Evolutionary conservation across 2,797 vertebrate species (phyloP).

Genomic region (Notoglanidium macrostoma): DNA sequence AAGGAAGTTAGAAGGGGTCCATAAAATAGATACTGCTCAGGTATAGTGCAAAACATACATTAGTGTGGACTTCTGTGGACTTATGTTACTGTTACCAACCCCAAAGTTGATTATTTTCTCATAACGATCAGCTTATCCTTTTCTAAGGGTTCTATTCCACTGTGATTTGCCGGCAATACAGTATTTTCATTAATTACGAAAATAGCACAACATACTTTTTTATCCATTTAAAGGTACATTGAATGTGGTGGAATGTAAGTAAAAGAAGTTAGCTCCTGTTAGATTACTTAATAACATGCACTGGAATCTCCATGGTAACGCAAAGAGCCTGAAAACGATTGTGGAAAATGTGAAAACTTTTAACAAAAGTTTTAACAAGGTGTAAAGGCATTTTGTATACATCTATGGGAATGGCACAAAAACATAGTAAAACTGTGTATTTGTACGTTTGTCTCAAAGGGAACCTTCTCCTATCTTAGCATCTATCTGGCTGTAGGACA

Average conservation of each 20-base stretch:
- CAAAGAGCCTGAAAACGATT: too few species aligned
- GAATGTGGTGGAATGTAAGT: neutral
- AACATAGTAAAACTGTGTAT: too few species aligned
- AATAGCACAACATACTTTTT: neutral
- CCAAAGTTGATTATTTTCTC: neutral
- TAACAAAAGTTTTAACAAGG: neutral
- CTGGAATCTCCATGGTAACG: too few species aligned
- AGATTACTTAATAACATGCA: too few species aligned
- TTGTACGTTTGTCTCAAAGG: neutral
- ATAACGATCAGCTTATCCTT: neutral
- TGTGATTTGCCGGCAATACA: neutral
- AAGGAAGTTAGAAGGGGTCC: slow-evolving; percentile 71
- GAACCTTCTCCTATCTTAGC: neutral
- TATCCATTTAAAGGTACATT: neutral
- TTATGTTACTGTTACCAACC: neutral
- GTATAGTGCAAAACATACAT: slow-evolving; percentile 59
- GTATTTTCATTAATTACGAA: neutral
- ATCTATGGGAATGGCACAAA: neutral
- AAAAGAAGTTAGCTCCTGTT: neutral
- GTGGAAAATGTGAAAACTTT: neutral
- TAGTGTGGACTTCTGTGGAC: neutral
- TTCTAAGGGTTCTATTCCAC: neutral
- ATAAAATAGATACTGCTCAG: slow-evolving; percentile 73
- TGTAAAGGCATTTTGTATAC: neutral
- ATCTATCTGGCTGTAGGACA: neutral